phyloP scores from a whole-genome alignment of 2,113 vertebrate genomes.

The Cyprinus carpio region DNA sequence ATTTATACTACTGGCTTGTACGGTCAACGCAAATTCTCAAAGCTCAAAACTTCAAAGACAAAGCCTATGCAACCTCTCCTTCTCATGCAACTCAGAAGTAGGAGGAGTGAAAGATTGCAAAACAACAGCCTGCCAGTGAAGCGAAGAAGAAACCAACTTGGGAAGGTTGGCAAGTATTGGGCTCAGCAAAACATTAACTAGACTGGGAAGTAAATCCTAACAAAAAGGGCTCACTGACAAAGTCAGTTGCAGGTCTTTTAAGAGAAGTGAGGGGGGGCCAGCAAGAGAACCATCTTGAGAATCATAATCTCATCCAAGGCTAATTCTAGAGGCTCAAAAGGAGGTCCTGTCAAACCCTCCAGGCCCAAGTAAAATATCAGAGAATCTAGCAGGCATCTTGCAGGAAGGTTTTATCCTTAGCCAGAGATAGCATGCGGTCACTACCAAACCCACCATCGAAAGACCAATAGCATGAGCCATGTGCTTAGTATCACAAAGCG shows the following conservation, averaged over 20 bases:
- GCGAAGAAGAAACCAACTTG: neutral
- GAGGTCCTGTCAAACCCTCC: neutral
- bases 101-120: neutral
- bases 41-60: neutral
- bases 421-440: neutral
- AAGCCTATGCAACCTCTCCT: neutral
- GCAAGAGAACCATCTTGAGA: neutral
- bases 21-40: too few species aligned
- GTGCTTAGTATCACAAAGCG: too few species aligned
- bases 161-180: neutral
- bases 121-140: neutral
- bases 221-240: neutral
- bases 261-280: too few species aligned
- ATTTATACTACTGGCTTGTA: too few species aligned
- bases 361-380: neutral
- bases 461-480: neutral
- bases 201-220: neutral
- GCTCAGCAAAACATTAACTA: neutral
- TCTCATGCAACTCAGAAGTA: neutral
- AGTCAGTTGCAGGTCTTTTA: neutral
- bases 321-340: neutral
- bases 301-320: neutral
- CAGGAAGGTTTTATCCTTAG: too few species aligned
- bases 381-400: too few species aligned
- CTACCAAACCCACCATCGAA: neutral